Evolutionary conservation across 1,140 invertebrate species (phyloP).

Genomic region (Atta texana): DNA sequence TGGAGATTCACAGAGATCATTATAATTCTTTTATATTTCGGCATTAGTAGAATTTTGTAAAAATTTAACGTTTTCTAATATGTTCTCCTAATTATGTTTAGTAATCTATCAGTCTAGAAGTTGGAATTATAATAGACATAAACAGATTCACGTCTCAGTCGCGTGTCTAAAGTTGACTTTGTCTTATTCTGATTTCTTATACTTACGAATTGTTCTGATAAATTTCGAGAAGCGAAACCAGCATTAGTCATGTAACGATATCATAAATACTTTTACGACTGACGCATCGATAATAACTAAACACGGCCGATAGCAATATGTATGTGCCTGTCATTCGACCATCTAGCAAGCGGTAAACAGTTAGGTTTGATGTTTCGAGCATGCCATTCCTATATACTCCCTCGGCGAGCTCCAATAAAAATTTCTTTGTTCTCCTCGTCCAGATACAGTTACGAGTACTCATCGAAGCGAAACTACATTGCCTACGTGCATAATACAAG

Average conservation of each 20-base stretch:
- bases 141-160: not conserved
- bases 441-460: not conserved
- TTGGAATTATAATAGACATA: not conserved
- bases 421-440: slow-evolving; percentile 5
- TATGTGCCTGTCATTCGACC: slow-evolving; percentile 14
- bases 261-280: slow-evolving; percentile 18
- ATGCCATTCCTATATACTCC: not conserved
- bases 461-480: not conserved
- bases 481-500: not conserved
- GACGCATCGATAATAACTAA: slow-evolving; percentile 24
- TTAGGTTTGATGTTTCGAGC: slow-evolving; percentile 23
- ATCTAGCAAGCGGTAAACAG: slow-evolving; percentile 1
- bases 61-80: not conserved
- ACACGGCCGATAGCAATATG: slow-evolving; percentile 17
- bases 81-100: not conserved
- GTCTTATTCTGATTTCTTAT: not conserved
- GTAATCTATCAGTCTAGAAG: too few species aligned
- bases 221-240: not conserved
- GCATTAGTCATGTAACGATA: not conserved
- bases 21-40: not conserved
- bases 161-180: not conserved
- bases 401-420: slow-evolving; percentile 6
- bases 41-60: not conserved
- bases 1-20: not conserved
- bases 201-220: not conserved